Evolutionary conservation across 2,888 invertebrate genomes (phyloP), one percentile per base, ranked within the genome.

Genomic region (Corythucha ciliata): DNA sequence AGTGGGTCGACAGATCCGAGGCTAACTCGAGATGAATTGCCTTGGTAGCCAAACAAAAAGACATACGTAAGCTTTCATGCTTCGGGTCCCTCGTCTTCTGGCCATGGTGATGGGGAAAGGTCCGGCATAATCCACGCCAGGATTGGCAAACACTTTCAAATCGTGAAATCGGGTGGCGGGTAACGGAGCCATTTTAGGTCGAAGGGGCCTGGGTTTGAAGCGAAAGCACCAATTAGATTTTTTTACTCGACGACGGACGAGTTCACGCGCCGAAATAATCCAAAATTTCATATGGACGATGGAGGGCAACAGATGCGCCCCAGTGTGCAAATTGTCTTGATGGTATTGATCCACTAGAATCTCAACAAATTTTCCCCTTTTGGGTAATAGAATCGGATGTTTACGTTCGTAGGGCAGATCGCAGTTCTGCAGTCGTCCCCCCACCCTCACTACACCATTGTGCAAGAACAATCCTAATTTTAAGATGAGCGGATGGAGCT

Each of bases 301-400:
- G 8, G 36, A 8, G 7, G 16, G 36, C 7, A 36, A 16, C 8
- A 10, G 36, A 36, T 36, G 36, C 36, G 7, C 8, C 14, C 36
- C 36, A 12, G 36, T 14, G 14, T 36, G 36, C 36, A 36, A 14
- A n/a, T 14, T 14, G 14, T 36, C 36, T n/a, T 14, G 8, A 16
- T 36, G 36, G 16, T 36, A 36, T 14, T 36, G 36, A 36, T 36
- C 12, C 29, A n/a, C n/a, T n/a, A n/a, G n/a, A n/a, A n/a, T n/a
- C n/a, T n/a, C n/a, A n/a, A n/a, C n/a, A n/a, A n/a, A n/a, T n/a
- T n/a, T n/a, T n/a, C n/a, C n/a, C n/a, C n/a, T n/a, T n/a, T n/a
- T n/a, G n/a, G n/a, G n/a, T n/a, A n/a, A n/a, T n/a, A n/a, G n/a
- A n/a, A n/a, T n/a, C n/a, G n/a, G n/a, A n/a, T n/a, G n/a, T n/a